Evolutionary conservation across 2,888 invertebrate species (phyloP).

Genomic region (Arctia plantaginis): DNA sequence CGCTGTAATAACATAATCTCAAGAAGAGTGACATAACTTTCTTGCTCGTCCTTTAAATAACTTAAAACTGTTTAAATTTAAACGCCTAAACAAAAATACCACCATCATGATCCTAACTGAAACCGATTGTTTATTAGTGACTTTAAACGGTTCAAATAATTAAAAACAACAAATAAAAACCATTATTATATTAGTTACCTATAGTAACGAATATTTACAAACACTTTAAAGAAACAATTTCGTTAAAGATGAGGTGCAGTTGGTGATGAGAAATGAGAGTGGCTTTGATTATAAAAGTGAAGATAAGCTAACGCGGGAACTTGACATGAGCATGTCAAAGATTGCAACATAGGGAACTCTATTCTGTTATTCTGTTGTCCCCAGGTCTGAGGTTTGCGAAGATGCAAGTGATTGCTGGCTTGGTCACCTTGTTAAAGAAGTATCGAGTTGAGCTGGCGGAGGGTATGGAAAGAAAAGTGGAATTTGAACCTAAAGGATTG

Average conservation of each 20-base stretch:
- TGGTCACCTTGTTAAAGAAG: conserved; percentile 60
- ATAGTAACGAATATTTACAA: background rate
- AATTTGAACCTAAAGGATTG: conserved; percentile 26
- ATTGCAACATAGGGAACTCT: background rate
- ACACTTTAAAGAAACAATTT: too few species aligned
- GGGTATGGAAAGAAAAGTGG: conserved; percentile 42
- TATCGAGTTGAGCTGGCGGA: conserved; percentile 54
- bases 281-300: background rate
- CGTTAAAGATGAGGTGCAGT: too few species aligned
- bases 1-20: too few species aligned
- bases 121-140: background rate
- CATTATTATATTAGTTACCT: background rate
- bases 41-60: too few species aligned
- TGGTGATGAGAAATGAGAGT: too few species aligned
- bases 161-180: background rate
- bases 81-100: conserved; percentile 72
- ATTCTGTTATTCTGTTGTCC: conserved; percentile 2
- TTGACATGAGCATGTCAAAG: background rate
- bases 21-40: too few species aligned
- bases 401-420: conserved; percentile 63
- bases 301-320: too few species aligned
- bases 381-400: conserved; percentile 59
- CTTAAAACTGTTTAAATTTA: too few species aligned
- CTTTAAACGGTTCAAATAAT: background rate
- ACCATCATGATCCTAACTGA: too few species aligned